Conservation (phyloP, 2,888 invertebrate genomes). For the Hydriomena furcata region DNA sequence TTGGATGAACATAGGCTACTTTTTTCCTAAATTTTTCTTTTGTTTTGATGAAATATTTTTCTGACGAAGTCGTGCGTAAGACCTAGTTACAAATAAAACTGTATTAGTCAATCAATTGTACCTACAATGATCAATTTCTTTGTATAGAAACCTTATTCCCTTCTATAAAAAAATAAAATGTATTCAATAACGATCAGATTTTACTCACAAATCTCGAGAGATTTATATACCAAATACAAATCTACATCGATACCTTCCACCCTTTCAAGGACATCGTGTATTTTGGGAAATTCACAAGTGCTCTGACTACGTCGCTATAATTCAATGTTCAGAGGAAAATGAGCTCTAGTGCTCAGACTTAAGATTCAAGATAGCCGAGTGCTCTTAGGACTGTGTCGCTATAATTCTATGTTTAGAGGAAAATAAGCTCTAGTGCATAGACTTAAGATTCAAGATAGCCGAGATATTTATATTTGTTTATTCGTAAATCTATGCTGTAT, state of each 20-base stretch:
- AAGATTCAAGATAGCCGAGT: background rate
- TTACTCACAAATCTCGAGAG: constrained; percentile 10
- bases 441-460: background rate
- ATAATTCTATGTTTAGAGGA: background rate
- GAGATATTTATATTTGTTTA: no score
- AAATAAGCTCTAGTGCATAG: background rate
- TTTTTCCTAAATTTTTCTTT: no score
- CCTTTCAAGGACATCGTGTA: constrained; percentile 14
- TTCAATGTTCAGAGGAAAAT: background rate
- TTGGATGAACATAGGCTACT: no score
- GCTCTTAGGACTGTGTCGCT: background rate
- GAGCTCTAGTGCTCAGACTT: background rate
- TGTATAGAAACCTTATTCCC: background rate
- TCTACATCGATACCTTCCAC: constrained; percentile 9
- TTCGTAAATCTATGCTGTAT: no score
- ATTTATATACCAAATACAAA: constrained; percentile 23
- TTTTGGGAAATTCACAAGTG: background rate
- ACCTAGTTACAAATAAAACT: no score
- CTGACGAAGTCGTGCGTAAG: no score
- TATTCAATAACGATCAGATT: constrained; percentile 18
- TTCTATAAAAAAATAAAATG: constrained; percentile 19
- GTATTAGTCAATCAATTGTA: no score
- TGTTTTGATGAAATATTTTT: no score
- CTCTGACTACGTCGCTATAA: background rate
- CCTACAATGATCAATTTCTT: no score